These are phyloP conservation scores for Tridacna crocea DNA, from an alignment of 2,888 invertebrate genomes.

Conservation along the genomic window DNA sequence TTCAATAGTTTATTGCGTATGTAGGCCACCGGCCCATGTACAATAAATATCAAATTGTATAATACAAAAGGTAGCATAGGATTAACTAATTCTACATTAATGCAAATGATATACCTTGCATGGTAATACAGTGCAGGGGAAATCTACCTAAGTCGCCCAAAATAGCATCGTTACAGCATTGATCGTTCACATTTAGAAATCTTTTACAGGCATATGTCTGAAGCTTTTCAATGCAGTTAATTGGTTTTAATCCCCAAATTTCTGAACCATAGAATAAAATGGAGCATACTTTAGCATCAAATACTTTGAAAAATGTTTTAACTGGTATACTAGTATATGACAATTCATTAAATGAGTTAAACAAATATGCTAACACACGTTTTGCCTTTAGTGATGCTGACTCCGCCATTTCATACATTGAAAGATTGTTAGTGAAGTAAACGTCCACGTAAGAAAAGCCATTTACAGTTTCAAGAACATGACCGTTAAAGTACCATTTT, in stretches of 20 bases:
- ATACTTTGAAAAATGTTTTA: conserved; percentile 1
- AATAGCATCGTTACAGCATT: background rate
- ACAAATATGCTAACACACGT: background rate
- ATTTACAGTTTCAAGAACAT: background rate
- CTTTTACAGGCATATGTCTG: background rate
- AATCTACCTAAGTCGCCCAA: background rate
- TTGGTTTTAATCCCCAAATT: background rate
- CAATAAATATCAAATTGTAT: too few relatives aligned
- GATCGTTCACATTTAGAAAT: background rate
- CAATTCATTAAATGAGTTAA: background rate
- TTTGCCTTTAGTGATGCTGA: background rate
- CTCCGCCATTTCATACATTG: background rate
- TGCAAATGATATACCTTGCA: too few relatives aligned
- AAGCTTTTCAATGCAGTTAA: background rate
- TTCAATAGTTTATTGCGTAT: too few relatives aligned
- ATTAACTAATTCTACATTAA: too few relatives aligned
- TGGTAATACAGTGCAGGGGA: background rate
- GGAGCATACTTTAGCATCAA: background rate
- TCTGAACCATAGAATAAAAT: background rate
- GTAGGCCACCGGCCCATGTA: too few relatives aligned
- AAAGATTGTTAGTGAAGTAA: background rate
- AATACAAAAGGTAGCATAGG: too few relatives aligned
- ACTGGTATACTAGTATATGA: background rate
- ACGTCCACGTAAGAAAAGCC: background rate
- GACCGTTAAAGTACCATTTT: background rate